Evolutionary conservation across 2,888 invertebrate genomes (phyloP), one percentile per base, ranked within the genome.

Genomic region (Cyaniris semiargus): DNA sequence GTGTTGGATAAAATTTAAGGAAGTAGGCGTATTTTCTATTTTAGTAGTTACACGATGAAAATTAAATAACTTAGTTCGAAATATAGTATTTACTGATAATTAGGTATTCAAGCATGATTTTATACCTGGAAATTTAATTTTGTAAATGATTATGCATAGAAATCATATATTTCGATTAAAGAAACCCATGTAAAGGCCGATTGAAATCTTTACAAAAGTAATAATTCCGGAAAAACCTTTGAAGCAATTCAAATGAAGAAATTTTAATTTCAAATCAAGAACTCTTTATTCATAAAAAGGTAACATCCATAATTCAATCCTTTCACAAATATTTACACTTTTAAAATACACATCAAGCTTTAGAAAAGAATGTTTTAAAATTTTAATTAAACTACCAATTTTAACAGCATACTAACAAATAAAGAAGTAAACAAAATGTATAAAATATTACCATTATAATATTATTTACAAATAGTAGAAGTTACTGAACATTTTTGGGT

Each of bases 231-330:
- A 53, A 74, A 74, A 74, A 23, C 21, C 31, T 74, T 74, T 48
- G 74, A 48, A 48, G 27, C 23, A 18, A 74, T 74, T 74, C 44
- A 53, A 74, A 74, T 72, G 31, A 66, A 53, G 48, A 74, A 74
- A 74, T 74, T 74, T 44, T 53, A 74, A 74, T 74, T 74, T 74
- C 53, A 74, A 74, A 74, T 74, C 74, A 74, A 53, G 74, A 48
- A 53, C 48, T 74, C 74, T 74, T 74, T 74, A 74, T 74, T 74
- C 74, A 74, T 74, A 74, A 74, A 74, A 74, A 74, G 53, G 74
- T 74, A 74, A 74, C 74, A 74, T 74, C 48, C 44, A 74, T 74
- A 74, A 53, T 74, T 53, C 53, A 74, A 74, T 74, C 74, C 74
- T 74, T 74, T 74, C 53, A 74, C 74, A 74, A 74, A 74, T 74